A percentile compares a stretch with the other conserved stretches of the same genome.
phyloP scores from a whole-genome alignment of 2,888 invertebrate genomes.

The Rhorus exstirpatorius region DNA sequence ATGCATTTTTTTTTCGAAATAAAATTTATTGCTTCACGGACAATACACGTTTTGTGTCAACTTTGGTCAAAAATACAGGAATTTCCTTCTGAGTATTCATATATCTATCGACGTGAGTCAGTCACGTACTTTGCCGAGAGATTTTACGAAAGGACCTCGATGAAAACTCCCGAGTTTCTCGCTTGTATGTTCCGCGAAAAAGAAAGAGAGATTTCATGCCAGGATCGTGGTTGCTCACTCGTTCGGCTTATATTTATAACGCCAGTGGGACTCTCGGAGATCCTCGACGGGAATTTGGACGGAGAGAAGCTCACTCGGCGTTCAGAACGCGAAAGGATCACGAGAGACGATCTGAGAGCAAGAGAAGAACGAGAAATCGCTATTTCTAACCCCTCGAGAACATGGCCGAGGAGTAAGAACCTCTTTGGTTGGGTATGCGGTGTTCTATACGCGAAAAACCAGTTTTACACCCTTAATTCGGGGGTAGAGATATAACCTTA shows the following conservation, averaged over 20 bases:
- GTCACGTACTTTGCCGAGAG: conserved; percentile 34
- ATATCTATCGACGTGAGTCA: background rate
- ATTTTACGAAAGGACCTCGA: conserved; percentile 37
- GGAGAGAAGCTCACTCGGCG: conserved; percentile 20
- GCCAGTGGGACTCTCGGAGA: conserved; percentile 58
- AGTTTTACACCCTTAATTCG: conserved; percentile 63
- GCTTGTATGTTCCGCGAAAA: background rate
- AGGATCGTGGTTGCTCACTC: conserved; percentile 32
- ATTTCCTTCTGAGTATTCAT: conserved; percentile 15
- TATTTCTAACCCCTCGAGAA: conserved; percentile 59
- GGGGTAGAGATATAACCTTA: conserved; percentile 20
- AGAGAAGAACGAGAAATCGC: conserved; percentile 32
- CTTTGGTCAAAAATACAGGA: background rate
- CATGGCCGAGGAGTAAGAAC: conserved; percentile 19
- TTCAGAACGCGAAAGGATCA: conserved; percentile 27
- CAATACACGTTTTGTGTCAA: no score
- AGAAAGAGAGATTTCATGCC: conserved; percentile 32
- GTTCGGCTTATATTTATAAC: conserved; percentile 63
- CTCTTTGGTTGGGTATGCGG: conserved; percentile 22
- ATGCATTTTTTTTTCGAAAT: no score
- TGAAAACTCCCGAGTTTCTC: conserved; percentile 37
- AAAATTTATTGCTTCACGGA: no score
- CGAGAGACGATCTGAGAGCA: conserved; percentile 16
- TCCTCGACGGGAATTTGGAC: conserved; percentile 52
- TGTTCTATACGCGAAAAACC: conserved; percentile 30